phyloP scores from a whole-genome alignment of 1,140 invertebrate genomes.

The Neocloeon triangulifer region DNA sequence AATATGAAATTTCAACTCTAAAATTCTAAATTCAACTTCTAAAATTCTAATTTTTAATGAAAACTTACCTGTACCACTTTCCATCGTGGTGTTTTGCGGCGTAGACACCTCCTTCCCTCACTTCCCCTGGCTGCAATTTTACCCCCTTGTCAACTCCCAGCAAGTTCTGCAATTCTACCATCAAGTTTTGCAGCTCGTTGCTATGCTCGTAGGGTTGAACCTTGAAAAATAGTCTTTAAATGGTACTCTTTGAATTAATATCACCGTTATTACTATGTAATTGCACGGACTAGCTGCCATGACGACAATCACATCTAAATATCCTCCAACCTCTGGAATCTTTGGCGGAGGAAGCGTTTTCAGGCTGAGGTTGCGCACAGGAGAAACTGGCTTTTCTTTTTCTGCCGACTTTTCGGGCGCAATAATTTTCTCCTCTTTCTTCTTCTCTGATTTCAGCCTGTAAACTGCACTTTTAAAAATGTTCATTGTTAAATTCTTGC shows the following conservation, averaged over 20 bases:
- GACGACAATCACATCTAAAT: conserved; percentile 29
- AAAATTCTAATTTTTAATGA: no score
- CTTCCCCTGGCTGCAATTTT: conserved; percentile 11
- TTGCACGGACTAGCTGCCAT: conserved; percentile 32
- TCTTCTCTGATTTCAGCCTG: no score
- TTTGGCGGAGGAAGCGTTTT: conserved; percentile 15
- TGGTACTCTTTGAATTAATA: no score
- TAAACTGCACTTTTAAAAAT: no score
- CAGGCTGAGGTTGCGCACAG: no score
- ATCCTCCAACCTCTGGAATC: conserved; percentile 18
- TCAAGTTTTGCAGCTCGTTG: conserved; percentile 19
- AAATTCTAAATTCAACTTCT: no score
- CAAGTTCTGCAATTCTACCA: conserved; percentile 21
- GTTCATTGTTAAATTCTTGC: background rate
- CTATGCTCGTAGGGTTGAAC: conserved; percentile 10
- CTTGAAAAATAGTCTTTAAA: conserved; percentile 8
- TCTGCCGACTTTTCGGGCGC: no score
- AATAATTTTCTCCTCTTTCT: no score
- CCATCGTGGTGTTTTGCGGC: conserved; percentile 26
- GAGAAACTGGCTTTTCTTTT: no score
- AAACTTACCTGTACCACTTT: conserved; percentile 29
- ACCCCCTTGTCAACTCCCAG: conserved; percentile 19
- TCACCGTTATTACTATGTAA: conserved; percentile 18
- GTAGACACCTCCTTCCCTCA: conserved; percentile 23
- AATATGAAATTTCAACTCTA: no score